Base-by-base conservation (phyloP, 2,888 invertebrate genomes). In the Electrophaes corylata region DNA sequence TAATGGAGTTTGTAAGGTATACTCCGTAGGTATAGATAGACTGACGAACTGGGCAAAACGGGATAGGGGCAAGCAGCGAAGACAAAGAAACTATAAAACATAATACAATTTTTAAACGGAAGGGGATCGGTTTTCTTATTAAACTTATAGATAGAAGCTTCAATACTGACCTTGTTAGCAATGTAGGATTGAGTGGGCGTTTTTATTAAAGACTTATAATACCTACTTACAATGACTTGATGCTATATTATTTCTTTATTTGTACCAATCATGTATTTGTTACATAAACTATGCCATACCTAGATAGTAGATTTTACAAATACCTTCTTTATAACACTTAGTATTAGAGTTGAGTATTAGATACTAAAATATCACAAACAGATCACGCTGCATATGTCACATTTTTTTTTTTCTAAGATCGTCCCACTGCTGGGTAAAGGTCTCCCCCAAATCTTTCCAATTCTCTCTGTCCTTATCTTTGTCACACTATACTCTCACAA, bases 61-160 rank as follows among this genome's bases (percentile, higher is more conserved):
- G 16, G 35, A 5, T 41, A 35, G 31, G 23, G 6, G 31, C 16
- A 35, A 37, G 44, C 44, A 18, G 29, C 18, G 18, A 19, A 18
- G 18, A 29, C 6, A 26, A 23, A 51, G 11, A 5, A 16, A 16
- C 18, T 29, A 31, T 3, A 33, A 51, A 44, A 51, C 18, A 39
- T 26, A 26, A 35, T 23, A 23, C 12, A 20, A 6, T 33, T 35
- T 29, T 40, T 72, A 75, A 78, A 73, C 71, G 72, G 65, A 66
- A 62, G 65, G 60, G 67, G 71, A 76, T 72, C 59, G 72, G 65
- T 57, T 57, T 79, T 51, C 74, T 67, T 67, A 76, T 75, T 77
- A 70, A 66, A 73, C 73, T 68, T 73, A 67, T 74, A 60, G 66
- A 48, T n/a, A 60, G 44, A 40, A 53, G 53, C 58, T 66, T 62